Conservation (phyloP, 2,888 invertebrate species). For the Hyposoter didymator region DNA sequence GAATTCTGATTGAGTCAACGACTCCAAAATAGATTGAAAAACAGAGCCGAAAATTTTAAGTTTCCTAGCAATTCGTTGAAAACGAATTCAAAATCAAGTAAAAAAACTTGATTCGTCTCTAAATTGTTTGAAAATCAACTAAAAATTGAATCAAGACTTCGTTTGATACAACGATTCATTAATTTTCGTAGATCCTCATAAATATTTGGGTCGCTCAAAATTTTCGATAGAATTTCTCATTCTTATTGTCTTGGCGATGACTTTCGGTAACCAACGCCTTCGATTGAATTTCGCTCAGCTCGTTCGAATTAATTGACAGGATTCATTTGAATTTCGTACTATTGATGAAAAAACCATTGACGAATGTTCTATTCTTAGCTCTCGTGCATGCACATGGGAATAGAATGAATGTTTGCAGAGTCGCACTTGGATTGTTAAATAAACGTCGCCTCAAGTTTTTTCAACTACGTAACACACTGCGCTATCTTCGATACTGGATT, state of each 20-base stretch:
- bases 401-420: neutral
- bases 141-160: neutral
- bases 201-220: too few relatives aligned
- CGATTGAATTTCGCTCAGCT: neutral
- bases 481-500: slow-evolving; percentile 4
- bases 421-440: slow-evolving; percentile 12
- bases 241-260: too few relatives aligned
- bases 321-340: too few relatives aligned
- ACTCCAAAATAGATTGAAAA: too few relatives aligned
- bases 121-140: neutral
- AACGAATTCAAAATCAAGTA: too few relatives aligned
- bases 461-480: slow-evolving; percentile 8
- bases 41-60: too few relatives aligned
- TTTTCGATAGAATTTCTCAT: too few relatives aligned
- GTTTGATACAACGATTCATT: too few relatives aligned
- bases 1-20: neutral
- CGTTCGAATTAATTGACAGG: neutral
- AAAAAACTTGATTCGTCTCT: too few relatives aligned
- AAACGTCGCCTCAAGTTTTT: slow-evolving; percentile 25
- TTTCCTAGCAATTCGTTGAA: neutral
- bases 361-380: slow-evolving; percentile 23
- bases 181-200: too few relatives aligned
- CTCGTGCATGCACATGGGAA: neutral
- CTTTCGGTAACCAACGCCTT: neutral
- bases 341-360: neutral